Evolutionary conservation across 2,113 vertebrate species (phyloP).

Genomic region (Dicaeum eximium): DNA sequence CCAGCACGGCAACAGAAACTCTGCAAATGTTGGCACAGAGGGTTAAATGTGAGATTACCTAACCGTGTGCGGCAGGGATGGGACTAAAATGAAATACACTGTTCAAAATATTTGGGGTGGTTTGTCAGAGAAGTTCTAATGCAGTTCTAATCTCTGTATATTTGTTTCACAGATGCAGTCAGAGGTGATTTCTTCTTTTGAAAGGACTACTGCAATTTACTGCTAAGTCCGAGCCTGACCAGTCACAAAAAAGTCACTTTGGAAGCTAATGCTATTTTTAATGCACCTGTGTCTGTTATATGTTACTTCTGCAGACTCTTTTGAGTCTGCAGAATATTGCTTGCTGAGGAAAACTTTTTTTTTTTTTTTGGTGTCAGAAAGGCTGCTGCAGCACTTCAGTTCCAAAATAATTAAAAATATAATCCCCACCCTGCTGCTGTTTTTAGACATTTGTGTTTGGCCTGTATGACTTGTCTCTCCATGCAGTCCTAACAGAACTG

Average conservation of each 20-base stretch:
- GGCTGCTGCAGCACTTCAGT: not conserved
- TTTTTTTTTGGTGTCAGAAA: not conserved
- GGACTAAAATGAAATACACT: not conserved
- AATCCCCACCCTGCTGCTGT: constrained; percentile 16
- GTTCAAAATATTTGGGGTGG: not conserved
- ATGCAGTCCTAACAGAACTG: not conserved
- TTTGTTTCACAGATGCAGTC: not conserved
- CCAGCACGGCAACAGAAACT: not conserved
- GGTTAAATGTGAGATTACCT: constrained; percentile 18
- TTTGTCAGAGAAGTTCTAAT: not conserved
- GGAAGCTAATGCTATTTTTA: not conserved
- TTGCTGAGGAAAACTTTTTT: not conserved
- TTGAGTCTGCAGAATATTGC: not conserved
- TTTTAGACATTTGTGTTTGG: not conserved
- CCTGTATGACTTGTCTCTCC: not conserved
- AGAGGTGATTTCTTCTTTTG: not conserved
- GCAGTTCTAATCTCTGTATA: not conserved
- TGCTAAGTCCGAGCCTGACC: not conserved
- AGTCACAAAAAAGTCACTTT: not conserved
- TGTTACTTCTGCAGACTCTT: not conserved
- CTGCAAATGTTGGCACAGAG: not conserved
- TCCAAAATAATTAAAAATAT: not conserved
- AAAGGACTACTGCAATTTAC: not conserved
- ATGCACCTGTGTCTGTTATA: not conserved
- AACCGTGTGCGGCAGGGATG: not conserved